phyloP scores from a whole-genome alignment of 2,888 invertebrate species.

The Tetragnatha montana region DNA sequence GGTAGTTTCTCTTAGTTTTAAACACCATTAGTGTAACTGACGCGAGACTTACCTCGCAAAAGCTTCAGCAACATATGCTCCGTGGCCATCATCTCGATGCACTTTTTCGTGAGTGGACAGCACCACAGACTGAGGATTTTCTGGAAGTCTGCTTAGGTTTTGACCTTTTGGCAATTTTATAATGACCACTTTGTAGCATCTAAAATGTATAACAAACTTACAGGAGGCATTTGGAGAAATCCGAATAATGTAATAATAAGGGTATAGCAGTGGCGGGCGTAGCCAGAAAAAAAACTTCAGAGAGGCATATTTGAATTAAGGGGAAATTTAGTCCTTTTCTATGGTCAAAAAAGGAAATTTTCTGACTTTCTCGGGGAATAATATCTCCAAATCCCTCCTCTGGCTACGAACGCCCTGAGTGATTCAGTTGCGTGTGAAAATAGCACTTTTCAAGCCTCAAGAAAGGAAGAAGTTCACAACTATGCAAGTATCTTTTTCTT shows the following conservation, averaged over 20 bases:
- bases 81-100: conserved; percentile 81
- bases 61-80: conserved; percentile 90
- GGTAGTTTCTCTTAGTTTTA: neutral
- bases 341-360: too few species aligned
- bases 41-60: conserved; percentile 82
- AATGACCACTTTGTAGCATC: conserved; percentile 73
- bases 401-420: too few species aligned
- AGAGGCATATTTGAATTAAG: too few species aligned
- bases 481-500: too few species aligned
- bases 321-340: too few species aligned
- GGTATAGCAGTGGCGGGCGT: too few species aligned
- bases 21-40: neutral
- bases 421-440: too few species aligned
- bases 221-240: neutral
- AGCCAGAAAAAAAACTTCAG: too few species aligned
- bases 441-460: too few species aligned
- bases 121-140: conserved; percentile 78
- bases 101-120: conserved; percentile 85
- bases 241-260: neutral
- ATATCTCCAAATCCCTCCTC: too few species aligned
- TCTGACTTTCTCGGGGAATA: too few species aligned
- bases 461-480: too few species aligned
- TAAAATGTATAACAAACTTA: conserved; percentile 37
- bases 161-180: conserved; percentile 72
- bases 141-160: conserved; percentile 70